Conservation (phyloP, 2,888 invertebrate genomes). For the Philaethria dido region DNA sequence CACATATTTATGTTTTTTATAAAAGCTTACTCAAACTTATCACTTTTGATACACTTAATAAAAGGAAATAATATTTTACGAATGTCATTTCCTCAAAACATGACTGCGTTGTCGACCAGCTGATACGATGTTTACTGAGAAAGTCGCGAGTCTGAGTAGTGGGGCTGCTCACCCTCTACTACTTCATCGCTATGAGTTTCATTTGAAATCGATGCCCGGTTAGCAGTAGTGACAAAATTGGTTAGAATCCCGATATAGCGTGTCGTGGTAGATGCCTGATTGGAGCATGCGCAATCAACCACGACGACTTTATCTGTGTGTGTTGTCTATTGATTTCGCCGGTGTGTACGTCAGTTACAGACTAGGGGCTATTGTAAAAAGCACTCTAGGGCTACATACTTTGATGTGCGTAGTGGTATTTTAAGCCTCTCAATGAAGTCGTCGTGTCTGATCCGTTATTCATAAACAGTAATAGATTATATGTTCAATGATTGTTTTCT, state of each 20-base stretch:
- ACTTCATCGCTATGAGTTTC: slow-evolving; percentile 56
- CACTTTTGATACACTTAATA: slow-evolving; percentile 46
- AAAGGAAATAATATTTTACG: slow-evolving; percentile 56
- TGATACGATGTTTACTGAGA: slow-evolving; percentile 78
- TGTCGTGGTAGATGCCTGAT: slow-evolving; percentile 63
- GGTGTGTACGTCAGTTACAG: slow-evolving; percentile 76
- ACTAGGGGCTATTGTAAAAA: slow-evolving; percentile 60
- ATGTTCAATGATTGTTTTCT: neutral
- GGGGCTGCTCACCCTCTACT: slow-evolving; percentile 62
- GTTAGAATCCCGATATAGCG: slow-evolving; percentile 54
- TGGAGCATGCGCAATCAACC: slow-evolving; percentile 67
- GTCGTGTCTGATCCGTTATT: slow-evolving; percentile 40
- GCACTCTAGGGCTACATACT: slow-evolving; percentile 52
- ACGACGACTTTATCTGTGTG: slow-evolving; percentile 63
- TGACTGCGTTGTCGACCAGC: slow-evolving; percentile 75
- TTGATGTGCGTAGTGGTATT: slow-evolving; percentile 67
- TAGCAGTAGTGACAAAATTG: slow-evolving; percentile 52
- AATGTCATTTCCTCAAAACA: slow-evolving; percentile 70
- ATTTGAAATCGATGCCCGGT: slow-evolving; percentile 55
- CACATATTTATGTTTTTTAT: slow-evolving; percentile 55
- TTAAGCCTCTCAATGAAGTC: slow-evolving; percentile 65
- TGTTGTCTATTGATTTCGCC: slow-evolving; percentile 75
- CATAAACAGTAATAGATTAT: slow-evolving; percentile 30
- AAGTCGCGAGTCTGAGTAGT: slow-evolving; percentile 65
- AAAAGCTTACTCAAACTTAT: slow-evolving; percentile 46